Base-by-base conservation (phyloP, 2,888 invertebrate genomes). In the Pyrrhia umbra region DNA sequence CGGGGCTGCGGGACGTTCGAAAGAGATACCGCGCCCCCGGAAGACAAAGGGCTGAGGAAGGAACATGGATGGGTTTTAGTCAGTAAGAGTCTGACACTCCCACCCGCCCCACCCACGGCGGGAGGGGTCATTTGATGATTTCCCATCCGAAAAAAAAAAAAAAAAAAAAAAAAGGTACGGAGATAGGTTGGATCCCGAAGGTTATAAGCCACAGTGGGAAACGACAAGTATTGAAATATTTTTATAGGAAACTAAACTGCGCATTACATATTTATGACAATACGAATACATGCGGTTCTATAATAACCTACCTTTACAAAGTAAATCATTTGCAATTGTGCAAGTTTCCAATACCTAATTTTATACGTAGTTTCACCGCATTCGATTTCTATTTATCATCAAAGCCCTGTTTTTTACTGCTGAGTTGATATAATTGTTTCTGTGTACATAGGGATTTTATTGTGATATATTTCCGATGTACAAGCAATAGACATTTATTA, bases 211-310 rank as follows among this genome's bases (percentile, higher is more conserved):
- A n/a, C n/a, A n/a, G n/a, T n/a, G n/a, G n/a, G n/a, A n/a, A n/a
- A n/a, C n/a, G n/a, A n/a, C n/a, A n/a, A n/a, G n/a, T 68, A 13
- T 4, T 30, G 16, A 21, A 45, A 30, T 39, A 66, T 57, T 66
- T 55, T 34, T 25, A 63, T 16, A 46, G 46, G 8, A 30, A 47
- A 47, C 6, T 6, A 49, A 52, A 58, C 6, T 6, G 34, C 8
- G 27, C 4, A 15, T 21, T 57, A 15, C 10, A 13, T 49, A 54
- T 66, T 37, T 42, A 34, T 34, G 21, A n/a, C n/a, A n/a, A n/a
- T n/a, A n/a, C 9, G 23, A 39, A 2, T 15, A 16, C 2, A 8
- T 20, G 37, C 25, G 37, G 8, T 27, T 20, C 27, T 61, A 40
- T 39, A 21, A 1, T 34, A 16, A 15, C 20, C 6, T 15, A 10